phyloP scores from a whole-genome alignment of 1,140 invertebrate genomes.

The Liolophura sinensis region DNA sequence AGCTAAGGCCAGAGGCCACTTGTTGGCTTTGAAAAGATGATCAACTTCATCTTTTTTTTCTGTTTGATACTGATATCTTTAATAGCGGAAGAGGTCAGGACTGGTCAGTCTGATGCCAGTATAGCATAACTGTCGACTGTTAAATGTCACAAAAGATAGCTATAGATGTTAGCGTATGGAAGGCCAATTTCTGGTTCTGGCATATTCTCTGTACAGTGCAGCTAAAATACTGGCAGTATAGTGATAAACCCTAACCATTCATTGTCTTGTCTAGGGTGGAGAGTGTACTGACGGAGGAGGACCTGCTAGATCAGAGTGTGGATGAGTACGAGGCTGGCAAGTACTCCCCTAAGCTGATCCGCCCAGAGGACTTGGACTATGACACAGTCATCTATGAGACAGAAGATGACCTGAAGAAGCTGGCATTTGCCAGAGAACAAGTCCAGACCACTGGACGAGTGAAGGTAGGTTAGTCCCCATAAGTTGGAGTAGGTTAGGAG shows the following conservation, averaged over 20 bases:
- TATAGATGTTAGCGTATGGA: too few species aligned
- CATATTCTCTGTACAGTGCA: background rate
- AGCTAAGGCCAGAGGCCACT: too few species aligned
- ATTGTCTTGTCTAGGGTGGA: constrained; percentile 21
- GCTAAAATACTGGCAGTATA: background rate
- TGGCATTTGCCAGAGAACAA: constrained; percentile 69
- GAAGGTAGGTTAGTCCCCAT: constrained; percentile 32
- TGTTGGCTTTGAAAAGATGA: too few species aligned
- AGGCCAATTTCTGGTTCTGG: too few species aligned
- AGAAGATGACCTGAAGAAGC: constrained; percentile 76
- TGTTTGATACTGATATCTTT: too few species aligned
- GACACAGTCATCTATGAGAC: constrained; percentile 79
- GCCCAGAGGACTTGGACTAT: constrained; percentile 74
- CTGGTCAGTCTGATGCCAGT: too few species aligned
- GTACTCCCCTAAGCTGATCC: constrained; percentile 82
- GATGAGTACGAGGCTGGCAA: constrained; percentile 76
- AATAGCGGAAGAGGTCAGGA: too few species aligned
- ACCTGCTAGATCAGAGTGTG: constrained; percentile 58
- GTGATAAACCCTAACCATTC: background rate
- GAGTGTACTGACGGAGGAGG: constrained; percentile 60
- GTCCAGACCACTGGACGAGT: constrained; percentile 65
- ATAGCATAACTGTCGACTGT: too few species aligned
- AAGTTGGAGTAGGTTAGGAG: background rate
- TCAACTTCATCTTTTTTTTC: too few species aligned
- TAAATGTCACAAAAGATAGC: too few species aligned